Base-by-base conservation (phyloP, 2,888 invertebrate genomes). In the Nebria brevicollis region DNA sequence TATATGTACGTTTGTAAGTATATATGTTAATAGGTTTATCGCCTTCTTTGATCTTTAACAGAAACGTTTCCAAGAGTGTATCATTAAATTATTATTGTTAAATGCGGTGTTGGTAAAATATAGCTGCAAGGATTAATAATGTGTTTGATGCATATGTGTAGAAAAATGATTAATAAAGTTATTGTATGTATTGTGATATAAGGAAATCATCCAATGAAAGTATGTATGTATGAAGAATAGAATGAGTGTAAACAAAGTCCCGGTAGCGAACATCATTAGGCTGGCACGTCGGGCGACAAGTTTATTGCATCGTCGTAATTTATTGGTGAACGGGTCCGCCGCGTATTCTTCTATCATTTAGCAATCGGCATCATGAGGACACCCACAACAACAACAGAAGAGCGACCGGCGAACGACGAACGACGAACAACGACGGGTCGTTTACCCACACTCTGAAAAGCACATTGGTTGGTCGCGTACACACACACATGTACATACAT, bases 271-370 rank as follows among this genome's bases (percentile, higher is more conserved):
- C 74, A 74, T 79, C 79, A 79, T 79, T 54, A 54, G 54, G 13
- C 54, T 54, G 54, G 72, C 66, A 74, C 26, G 25, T 10, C 15
- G 13, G 74, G 65, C 66, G 80, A 80, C 80, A 80, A 80, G 75
- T 80, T 80, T 80, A 80, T 80, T 80, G 75, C 80, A 41, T 42
- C 65, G 65, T 15, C 26, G 34, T 73, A 73, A 78, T 78, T 78
- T 78, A 78, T 78, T 25, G 34, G 20, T 70, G 26, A 15, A 70
- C 75, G 5, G 42, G 10, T 73, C 41, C 41, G 42, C 72, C 72
- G 6, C 77, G 64, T 77, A 77, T 77, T 26, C 54, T 54, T 54
- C 54, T 54, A 72, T 77, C 77, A 64, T 72, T 20, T 64, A 26
- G 77, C 77, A 77, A 77, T 77, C 77, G 77, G 72, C 77, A 72